Base-by-base conservation (phyloP, 2,797 vertebrate species). In the Cuculus canorus region DNA sequence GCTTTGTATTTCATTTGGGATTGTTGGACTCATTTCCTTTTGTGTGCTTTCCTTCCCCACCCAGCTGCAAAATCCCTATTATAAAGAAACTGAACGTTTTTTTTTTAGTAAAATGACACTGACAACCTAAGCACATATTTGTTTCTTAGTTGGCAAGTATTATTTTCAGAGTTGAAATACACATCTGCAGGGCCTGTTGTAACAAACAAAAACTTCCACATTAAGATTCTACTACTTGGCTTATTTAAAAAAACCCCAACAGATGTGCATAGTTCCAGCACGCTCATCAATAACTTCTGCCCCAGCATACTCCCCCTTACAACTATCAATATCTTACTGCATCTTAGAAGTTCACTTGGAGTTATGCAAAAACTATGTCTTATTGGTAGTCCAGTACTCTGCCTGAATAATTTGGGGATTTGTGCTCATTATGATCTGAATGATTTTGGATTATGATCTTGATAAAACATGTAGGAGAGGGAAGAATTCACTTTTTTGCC, bases 11-110 rank as follows among this genome's bases (percentile, higher is more conserved):
- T 93, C 19, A 69, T 91, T 89, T 94, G 71, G 39, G n/a, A 75
- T 81, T 85, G 75, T 91, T 92, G 5, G 7, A 71, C 65, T 97
- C 61, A 83, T 86, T 95, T 97, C 88, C 94, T 94, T 37, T 68
- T 77, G 41, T 17, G 50, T 65, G 27, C 37, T 89, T 94, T 96
- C 86, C 79, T 90, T 93, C 57, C 50, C 78, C 90, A 91, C 88
- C 82, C 94, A 85, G 32, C 17, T 88, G 45, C 69, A 75, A 83
- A 79, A 81, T 35, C 45, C 27, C 41, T 61, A 3, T 61, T 76
- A 39, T 32, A 70, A 82, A 72, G 66, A 81, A 71, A 68, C 13
- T 0, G 11, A 57, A 53, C 48, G 33, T 89, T 80, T 89, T 89
- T 80, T 89, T 95, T 96, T 93, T 82, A 78, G 91, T 64, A 75